Evolutionary conservation across 2,797 vertebrate species (phyloP).

Genomic region (Triplophysa yarkandensis): DNA sequence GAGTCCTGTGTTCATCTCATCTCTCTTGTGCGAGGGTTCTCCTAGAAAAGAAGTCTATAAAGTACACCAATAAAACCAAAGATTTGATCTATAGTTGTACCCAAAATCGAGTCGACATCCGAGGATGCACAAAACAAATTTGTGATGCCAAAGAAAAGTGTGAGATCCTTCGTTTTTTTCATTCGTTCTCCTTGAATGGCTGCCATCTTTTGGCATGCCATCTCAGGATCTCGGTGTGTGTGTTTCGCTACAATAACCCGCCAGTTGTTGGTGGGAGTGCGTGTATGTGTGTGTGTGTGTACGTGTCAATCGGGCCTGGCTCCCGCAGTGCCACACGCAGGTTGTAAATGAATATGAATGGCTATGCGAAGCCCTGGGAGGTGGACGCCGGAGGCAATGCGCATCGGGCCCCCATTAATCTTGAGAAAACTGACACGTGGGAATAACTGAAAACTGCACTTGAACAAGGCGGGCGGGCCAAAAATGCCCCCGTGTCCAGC

Average conservation of each 20-base stretch:
- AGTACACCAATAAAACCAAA: not conserved
- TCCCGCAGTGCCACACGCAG: constrained; percentile 48
- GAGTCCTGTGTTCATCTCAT: constrained; percentile 20
- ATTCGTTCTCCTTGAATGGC: constrained; percentile 19
- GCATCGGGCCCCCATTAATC: constrained; percentile 55
- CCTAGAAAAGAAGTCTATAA: constrained; percentile 20
- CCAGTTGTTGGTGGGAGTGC: constrained; percentile 6
- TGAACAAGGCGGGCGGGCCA: constrained; percentile 8
- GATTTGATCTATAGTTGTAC: constrained; percentile 10
- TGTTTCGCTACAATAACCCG: constrained; percentile 39
- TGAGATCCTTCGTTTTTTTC: constrained; percentile 34
- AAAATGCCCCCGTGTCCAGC: constrained; percentile 8
- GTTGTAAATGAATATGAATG: constrained; percentile 55
- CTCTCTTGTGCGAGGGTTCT: constrained; percentile 10
- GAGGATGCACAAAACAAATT: not conserved
- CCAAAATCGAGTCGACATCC: not conserved
- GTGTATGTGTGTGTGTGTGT: constrained; percentile 25
- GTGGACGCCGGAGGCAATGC: constrained; percentile 40
- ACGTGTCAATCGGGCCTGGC: constrained; percentile 35
- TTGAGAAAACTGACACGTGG: constrained; percentile 50
- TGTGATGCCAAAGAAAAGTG: constrained; percentile 4
- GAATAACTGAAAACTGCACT: constrained; percentile 54
- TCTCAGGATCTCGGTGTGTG: constrained; percentile 34
- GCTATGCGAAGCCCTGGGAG: constrained; percentile 38
- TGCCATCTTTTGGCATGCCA: constrained; percentile 37